Base-by-base conservation (phyloP, 1,140 invertebrate species). In the Galleria mellonella region DNA sequence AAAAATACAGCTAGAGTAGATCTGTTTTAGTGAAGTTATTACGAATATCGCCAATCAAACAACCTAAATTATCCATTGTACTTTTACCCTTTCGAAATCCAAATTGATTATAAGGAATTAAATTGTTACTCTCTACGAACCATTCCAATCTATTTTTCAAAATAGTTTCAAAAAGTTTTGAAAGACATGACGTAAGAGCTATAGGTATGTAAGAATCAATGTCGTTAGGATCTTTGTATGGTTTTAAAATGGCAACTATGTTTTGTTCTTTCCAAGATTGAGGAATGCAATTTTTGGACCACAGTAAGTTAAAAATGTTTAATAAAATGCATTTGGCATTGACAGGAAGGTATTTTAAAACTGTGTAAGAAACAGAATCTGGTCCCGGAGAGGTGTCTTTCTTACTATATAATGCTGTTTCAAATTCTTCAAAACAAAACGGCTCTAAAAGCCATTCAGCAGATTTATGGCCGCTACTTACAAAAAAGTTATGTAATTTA, bases 121-220 rank as follows among this genome's bases (percentile, higher is more conserved):
- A 9, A 8, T 37, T 32, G 13, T 49, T 50, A 14, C 28, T 31
- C 17, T 55, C 53, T 23, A 47, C n/a, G 29, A 47, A 61, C 62
- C 62, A 61, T 47, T 60, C 61, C 29, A 64, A 12, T 4, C 54
- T 29, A 17, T 49, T 55, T 49, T 62, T 62, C 8, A 58, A 28
- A 28, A 62, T 32, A 31, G 58, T 51, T 43, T 58, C 58, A 1
- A 23, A n/a, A 37, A 65, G 17, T 48, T 64, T 64, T 10, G 32
- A 7, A 12, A 61, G 29, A 4, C 44, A 40, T n/a, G 53, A 46
- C 10, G 62, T 58, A n/a, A 65, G 41, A 17, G 42, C 58, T 30
- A 62, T 62, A 9, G 62, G 58, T 9, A 58, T 29, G 11, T 55
- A 65, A 9, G 52, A 62, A n/a, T 4, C 0, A 10, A 38, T 10